Evolutionary conservation across 2,797 vertebrate genomes (phyloP).

Genomic region (Coendou prehensilis): DNA sequence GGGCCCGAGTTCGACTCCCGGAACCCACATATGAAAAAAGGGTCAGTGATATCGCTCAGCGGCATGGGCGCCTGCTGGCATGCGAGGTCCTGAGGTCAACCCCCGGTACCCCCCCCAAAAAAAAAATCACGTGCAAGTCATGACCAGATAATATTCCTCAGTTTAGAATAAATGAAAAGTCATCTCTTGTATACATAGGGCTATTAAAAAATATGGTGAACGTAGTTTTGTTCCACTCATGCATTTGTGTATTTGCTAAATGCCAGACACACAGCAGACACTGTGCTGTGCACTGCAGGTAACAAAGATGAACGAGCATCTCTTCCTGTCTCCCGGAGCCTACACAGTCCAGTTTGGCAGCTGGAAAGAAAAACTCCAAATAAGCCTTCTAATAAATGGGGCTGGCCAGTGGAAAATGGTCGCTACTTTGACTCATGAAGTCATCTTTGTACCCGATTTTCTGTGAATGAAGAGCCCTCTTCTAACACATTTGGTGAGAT

Average conservation of each 20-base stretch:
- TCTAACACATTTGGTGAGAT: not conserved
- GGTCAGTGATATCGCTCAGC: too few relatives aligned
- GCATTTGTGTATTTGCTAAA: not conserved
- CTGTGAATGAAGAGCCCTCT: not conserved
- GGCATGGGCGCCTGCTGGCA: too few relatives aligned
- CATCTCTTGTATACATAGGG: not conserved
- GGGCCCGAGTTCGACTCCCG: too few relatives aligned
- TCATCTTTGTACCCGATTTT: not conserved
- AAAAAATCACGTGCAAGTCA: not conserved
- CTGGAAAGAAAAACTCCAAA: not conserved
- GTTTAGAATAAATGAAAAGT: conserved; percentile 30
- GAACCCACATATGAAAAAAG: too few relatives aligned
- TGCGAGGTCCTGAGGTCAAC: too few relatives aligned
- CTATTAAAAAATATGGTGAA: not conserved
- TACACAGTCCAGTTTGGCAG: not conserved
- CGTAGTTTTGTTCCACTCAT: not conserved
- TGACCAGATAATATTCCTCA: not conserved
- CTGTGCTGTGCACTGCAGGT: not conserved
- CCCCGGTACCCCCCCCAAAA: too few relatives aligned
- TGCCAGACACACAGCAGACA: not conserved
- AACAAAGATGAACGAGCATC: not conserved
- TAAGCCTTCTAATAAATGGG: not conserved
- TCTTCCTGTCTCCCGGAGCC: rapidly evolving
- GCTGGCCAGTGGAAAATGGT: not conserved
- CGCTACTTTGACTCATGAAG: not conserved